Percentiles rank a stretch among this genome's conserved stretches.
Evolutionary conservation across 2,888 invertebrate species (phyloP).

Genomic region (Phrixothrix hirtus): DNA sequence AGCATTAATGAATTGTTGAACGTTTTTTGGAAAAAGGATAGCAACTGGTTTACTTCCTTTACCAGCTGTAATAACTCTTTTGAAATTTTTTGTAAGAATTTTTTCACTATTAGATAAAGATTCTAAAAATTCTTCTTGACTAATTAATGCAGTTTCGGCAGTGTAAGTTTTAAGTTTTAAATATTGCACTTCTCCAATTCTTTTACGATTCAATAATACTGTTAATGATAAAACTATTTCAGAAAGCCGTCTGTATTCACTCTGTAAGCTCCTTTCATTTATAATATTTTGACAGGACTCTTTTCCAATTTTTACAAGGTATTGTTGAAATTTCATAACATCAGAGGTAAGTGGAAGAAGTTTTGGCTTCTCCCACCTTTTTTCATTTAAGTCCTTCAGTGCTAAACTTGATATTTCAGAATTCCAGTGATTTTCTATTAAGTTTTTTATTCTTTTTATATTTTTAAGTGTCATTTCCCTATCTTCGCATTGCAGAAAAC

Average conservation of each 20-base stretch:
- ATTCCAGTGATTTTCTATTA: too few species aligned
- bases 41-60: conserved; percentile 33
- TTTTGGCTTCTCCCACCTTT: conserved; percentile 25
- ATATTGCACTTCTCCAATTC: too few species aligned
- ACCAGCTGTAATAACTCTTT: conserved; percentile 33
- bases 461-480: conserved; percentile 22
- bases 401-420: conserved; percentile 24
- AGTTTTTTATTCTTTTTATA: conserved; percentile 13
- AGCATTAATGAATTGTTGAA: conserved; percentile 27
- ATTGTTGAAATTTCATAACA: conserved; percentile 23
- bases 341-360: conserved; percentile 24
- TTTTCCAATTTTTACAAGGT: conserved; percentile 18
- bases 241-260: conserved; percentile 22
- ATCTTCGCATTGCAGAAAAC: conserved; percentile 4
- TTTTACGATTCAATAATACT: conserved; percentile 15
- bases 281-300: conserved; percentile 4
- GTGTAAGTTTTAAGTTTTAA: conserved; percentile 17
- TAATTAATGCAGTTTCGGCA: conserved; percentile 5
- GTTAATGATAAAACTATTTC: conserved; percentile 18
- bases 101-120: conserved; percentile 29
- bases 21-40: conserved; percentile 31
- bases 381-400: conserved; percentile 19
- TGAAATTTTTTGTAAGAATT: conserved; percentile 31
- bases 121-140: conserved; percentile 28
- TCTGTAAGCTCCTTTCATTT: conserved; percentile 7